These are phyloP conservation scores for Plecotus auritus DNA, from an alignment of 2,113 vertebrate genomes.

Conservation along the genomic window DNA sequence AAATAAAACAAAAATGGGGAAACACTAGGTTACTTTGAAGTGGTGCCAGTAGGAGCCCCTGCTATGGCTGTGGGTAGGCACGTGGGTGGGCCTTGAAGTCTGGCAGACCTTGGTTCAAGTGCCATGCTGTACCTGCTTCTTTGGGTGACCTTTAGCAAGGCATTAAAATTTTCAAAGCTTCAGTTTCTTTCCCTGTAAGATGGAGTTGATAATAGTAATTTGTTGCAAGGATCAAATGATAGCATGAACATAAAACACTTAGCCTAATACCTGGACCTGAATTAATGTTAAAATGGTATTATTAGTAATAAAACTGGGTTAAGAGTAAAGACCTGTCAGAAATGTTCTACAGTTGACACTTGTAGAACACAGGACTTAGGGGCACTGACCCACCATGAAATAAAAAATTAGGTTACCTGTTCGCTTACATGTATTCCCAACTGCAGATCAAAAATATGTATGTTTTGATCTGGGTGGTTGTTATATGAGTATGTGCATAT, in stretches of 20 bases:
- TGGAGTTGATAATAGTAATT: neutral
- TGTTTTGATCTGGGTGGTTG: neutral
- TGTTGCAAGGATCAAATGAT: neutral
- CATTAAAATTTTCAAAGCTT: neutral
- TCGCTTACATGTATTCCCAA: neutral
- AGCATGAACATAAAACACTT: neutral
- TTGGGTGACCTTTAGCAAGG: neutral
- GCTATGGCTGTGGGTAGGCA: neutral
- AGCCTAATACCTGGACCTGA: neutral
- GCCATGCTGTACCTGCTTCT: neutral
- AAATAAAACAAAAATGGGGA: neutral
- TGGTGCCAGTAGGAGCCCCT: neutral
- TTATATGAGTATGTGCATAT: neutral
- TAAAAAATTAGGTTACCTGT: neutral
- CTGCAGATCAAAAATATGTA: neutral
- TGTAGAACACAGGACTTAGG: neutral
- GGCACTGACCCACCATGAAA: neutral
- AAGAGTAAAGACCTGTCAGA: neutral
- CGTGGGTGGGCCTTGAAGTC: neutral
- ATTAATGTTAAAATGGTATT: neutral
- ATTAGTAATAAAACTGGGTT: neutral
- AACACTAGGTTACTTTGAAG: neutral
- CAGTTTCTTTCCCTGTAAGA: neutral
- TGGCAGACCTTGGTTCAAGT: neutral
- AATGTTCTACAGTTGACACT: neutral